Percentiles rank a stretch among this genome's conserved stretches.
phyloP scores from a whole-genome alignment of 2,888 invertebrate genomes.

The Drosophila koepferae region DNA sequence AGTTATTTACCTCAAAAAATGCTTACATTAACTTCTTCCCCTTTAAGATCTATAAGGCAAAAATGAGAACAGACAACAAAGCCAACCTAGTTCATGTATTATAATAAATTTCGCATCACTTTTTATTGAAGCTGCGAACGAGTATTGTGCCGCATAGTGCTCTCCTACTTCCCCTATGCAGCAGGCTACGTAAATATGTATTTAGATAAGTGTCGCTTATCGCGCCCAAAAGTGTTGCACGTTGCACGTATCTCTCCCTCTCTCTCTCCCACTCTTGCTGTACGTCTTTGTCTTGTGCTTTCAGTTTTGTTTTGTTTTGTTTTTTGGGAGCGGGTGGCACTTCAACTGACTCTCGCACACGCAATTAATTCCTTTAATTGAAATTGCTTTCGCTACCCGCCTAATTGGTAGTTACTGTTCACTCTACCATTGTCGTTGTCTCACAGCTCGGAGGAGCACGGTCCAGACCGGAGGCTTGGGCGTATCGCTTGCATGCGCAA shows the following conservation, averaged over 20 bases:
- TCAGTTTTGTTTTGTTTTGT: not conserved
- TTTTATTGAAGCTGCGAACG: not conserved
- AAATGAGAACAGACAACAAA: too few species aligned
- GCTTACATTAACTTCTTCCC: too few species aligned
- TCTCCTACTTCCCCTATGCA: not conserved
- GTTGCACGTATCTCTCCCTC: constrained; percentile 11
- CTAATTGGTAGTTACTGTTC: constrained; percentile 76
- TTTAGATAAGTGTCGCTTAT: constrained; percentile 77
- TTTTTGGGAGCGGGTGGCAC: constrained; percentile 25
- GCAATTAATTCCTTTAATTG: constrained; percentile 79
- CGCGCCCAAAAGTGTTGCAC: constrained; percentile 52
- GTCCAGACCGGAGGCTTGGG: constrained; percentile 24
- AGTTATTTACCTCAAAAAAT: too few species aligned
- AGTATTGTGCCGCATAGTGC: not conserved
- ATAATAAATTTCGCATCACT: not conserved
- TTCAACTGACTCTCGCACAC: constrained; percentile 72
- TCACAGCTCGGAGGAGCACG: constrained; percentile 5
- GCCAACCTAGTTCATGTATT: too few species aligned
- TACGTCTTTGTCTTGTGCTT: not conserved
- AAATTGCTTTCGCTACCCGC: constrained; percentile 77
- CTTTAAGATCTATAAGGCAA: too few species aligned
- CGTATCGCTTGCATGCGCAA: constrained; percentile 72
- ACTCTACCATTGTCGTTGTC: constrained; percentile 25
- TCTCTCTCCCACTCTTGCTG: not conserved
- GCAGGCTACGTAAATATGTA: constrained; percentile 67